Evolutionary conservation across 1,140 invertebrate genomes (phyloP).

Genomic region (Marisa cornuarietis): DNA sequence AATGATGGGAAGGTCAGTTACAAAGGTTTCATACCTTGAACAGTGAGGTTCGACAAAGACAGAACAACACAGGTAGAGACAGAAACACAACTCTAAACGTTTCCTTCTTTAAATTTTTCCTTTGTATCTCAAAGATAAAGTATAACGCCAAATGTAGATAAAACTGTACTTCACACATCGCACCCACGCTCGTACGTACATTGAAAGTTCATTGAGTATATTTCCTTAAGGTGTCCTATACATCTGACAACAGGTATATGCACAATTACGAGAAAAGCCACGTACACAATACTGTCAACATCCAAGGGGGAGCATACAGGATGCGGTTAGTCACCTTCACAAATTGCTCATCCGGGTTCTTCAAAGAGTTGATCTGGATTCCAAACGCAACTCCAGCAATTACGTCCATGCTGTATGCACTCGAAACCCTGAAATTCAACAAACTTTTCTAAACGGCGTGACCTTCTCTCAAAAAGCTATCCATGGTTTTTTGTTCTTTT

Average conservation of each 20-base stretch:
- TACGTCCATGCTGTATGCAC: slow-evolving; percentile 71
- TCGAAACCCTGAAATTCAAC: slow-evolving; percentile 17
- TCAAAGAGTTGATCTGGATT: slow-evolving; percentile 68
- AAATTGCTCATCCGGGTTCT: slow-evolving; percentile 62
- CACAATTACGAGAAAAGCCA: not conserved
- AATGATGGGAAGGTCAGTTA: not conserved
- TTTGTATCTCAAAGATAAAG: no score
- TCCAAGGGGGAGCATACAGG: slow-evolving; percentile 27
- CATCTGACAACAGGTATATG: no score
- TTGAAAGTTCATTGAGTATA: no score
- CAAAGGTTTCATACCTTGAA: not conserved
- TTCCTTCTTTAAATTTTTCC: no score
- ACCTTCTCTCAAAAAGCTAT: not conserved
- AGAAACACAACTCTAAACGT: no score
- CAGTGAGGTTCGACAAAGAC: not conserved
- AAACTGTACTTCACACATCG: no score
- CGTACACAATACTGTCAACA: slow-evolving; percentile 18
- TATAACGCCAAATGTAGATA: no score
- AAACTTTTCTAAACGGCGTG: not conserved
- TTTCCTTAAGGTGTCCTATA: no score
- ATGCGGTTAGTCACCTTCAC: slow-evolving; percentile 42
- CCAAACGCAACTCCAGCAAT: slow-evolving; percentile 72
- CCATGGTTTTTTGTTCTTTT: not conserved
- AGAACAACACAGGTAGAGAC: not conserved
- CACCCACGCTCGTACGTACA: no score